These are phyloP conservation scores for Neocloeon triangulifer DNA, from an alignment of 1,140 invertebrate species.

Conservation along the genomic window DNA sequence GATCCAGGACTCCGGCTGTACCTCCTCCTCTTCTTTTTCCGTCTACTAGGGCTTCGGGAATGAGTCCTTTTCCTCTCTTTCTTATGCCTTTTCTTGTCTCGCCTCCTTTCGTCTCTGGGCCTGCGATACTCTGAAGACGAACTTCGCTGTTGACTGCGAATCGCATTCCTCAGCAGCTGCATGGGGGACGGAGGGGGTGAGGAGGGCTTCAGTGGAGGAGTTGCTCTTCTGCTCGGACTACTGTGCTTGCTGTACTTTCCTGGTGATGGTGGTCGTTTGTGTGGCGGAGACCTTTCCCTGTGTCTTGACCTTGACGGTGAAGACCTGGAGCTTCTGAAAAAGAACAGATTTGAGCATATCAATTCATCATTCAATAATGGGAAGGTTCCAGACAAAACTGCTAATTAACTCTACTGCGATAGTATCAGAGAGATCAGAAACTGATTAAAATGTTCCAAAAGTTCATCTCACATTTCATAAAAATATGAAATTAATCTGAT, in stretches of 20 bases:
- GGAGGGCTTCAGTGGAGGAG: background rate
- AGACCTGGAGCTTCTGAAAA: too few relatives aligned
- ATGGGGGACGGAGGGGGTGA: background rate
- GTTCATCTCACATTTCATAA: too few relatives aligned
- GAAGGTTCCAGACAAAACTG: too few relatives aligned
- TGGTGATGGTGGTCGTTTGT: background rate
- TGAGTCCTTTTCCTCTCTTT: slow-evolving; percentile 40
- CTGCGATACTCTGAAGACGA: slow-evolving; percentile 3
- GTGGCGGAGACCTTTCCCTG: background rate
- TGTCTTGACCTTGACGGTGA: background rate
- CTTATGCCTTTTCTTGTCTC: slow-evolving; percentile 29
- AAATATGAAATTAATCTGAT: too few relatives aligned
- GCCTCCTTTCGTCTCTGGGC: slow-evolving; percentile 15
- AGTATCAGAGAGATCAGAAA: too few relatives aligned
- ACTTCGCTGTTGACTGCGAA: slow-evolving; percentile 4
- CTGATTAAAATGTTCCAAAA: too few relatives aligned
- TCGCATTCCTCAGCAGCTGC: slow-evolving; percentile 1
- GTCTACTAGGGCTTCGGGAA: slow-evolving; percentile 27
- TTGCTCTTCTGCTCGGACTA: slow-evolving; percentile 1
- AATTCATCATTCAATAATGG: too few relatives aligned
- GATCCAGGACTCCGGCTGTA: slow-evolving; percentile 11
- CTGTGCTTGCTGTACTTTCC: slow-evolving; percentile 3
- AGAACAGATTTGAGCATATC: too few relatives aligned
- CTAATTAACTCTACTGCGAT: too few relatives aligned
- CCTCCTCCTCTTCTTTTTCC: slow-evolving; percentile 35